Conservation (phyloP, 2,888 invertebrate genomes). For the Atethmia centrago region DNA sequence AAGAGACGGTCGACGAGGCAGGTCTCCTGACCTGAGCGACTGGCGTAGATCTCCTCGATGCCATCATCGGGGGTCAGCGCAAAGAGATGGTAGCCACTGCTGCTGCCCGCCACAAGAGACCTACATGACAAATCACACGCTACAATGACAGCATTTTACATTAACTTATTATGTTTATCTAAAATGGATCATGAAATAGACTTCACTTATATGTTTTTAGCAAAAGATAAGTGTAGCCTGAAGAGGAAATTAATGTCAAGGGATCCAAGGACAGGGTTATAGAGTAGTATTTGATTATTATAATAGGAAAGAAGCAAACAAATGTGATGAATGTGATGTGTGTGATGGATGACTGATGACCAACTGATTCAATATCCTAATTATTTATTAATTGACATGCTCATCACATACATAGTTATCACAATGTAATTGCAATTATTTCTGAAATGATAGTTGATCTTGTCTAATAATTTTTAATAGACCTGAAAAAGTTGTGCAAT, state of each 20-base stretch:
- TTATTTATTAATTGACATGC: slow-evolving; percentile 8
- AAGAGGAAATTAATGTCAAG: neutral
- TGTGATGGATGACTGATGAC: too few relatives aligned
- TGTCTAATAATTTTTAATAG: neutral
- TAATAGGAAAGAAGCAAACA: slow-evolving; percentile 1
- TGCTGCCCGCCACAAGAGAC: slow-evolving; percentile 98
- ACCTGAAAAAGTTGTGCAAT: neutral
- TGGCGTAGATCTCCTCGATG: slow-evolving; percentile 97
- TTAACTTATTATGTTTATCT: neutral
- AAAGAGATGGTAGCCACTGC: slow-evolving; percentile 97
- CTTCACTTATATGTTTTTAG: neutral
- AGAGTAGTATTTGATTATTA: neutral
- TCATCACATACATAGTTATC: neutral
- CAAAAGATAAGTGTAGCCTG: neutral
- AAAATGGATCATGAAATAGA: neutral
- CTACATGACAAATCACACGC: slow-evolving; percentile 82
- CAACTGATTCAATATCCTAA: neutral
- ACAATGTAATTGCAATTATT: slow-evolving; percentile 5
- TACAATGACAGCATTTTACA: slow-evolving; percentile 5
- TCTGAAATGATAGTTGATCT: neutral
- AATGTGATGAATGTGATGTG: too few relatives aligned
- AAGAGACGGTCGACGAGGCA: slow-evolving; percentile 98
- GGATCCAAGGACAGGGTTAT: neutral
- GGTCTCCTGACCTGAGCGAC: slow-evolving; percentile 95
- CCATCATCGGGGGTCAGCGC: slow-evolving; percentile 95